A percentile compares a stretch with the other conserved stretches of the same genome.
Evolutionary conservation across 2,113 vertebrate genomes (phyloP).

Genomic region (Psilopogon haemacephalus): DNA sequence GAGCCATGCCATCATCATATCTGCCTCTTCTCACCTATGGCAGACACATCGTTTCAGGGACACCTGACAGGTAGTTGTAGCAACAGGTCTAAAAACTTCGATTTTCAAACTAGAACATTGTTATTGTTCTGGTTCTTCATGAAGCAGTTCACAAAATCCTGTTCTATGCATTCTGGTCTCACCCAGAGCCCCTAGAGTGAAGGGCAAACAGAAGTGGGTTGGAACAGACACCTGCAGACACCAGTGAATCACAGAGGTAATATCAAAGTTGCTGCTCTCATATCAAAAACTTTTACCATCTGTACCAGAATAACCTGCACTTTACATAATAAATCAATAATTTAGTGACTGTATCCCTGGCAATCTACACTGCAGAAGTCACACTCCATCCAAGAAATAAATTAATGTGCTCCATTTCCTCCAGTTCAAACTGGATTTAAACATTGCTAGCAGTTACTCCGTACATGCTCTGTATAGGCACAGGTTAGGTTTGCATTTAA

Average conservation of each 20-base stretch:
- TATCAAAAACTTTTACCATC: background rate
- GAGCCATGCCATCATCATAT: background rate
- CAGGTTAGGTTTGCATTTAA: background rate
- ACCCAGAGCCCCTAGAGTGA: background rate
- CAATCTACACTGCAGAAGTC: background rate
- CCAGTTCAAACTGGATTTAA: background rate
- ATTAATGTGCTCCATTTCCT: rapidly evolving
- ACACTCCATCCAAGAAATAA: background rate
- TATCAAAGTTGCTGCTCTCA: background rate
- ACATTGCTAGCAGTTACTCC: background rate
- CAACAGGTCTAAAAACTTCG: background rate
- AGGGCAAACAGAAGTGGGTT: rapidly evolving
- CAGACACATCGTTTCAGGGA: background rate
- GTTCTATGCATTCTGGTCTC: background rate
- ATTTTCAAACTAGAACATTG: background rate
- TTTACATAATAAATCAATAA: background rate
- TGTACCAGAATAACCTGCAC: background rate
- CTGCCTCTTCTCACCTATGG: background rate
- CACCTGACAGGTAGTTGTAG: background rate
- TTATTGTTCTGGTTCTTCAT: background rate
- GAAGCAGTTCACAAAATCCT: background rate
- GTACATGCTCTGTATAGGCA: background rate
- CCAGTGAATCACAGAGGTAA: background rate
- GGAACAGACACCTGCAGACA: background rate
- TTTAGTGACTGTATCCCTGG: background rate